Evolutionary conservation across 1,140 invertebrate species (phyloP), one percentile per base, ranked within the genome.

Genomic region (Drosophila bocqueti): DNA sequence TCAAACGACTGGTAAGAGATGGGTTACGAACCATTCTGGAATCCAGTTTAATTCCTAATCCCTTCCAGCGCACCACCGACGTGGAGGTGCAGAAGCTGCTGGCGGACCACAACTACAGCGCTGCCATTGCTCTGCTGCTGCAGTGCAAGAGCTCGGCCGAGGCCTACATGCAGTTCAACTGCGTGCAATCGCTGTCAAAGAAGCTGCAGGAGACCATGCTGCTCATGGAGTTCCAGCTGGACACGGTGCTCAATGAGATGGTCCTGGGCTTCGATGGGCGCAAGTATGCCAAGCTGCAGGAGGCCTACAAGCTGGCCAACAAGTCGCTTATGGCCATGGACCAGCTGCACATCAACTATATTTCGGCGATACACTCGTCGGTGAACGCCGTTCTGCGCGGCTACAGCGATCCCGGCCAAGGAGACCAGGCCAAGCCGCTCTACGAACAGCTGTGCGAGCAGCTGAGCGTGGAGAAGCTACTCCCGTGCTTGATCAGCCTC

Each of bases 341-440:
- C 93, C 98, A 99, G 93, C 93, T 98, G 42, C 96, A 97, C 74
- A 98, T 99, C 95, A 98, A 99, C 93, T 98, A 98, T 93, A 97
- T 97, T 0, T 98, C 97, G 52, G 97, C 97, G 0, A 97, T 99
- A 57, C 98, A 99, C 81, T 98, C 97, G 82, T 96, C 96, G 13
- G 96, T 98, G 0, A 96, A 98, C 47, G 95, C 95, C 36, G 95
- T 97, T 9, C 94, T 98, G 0, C 95, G 96, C 63, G 95, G 95
- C 0, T 97, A 97, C 92, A 95, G 96, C 31, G 95, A 95, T 81
- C 93, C 95, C 7, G 94, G 92, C 24, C 79, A 57, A 16, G 83
- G 75, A 2, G 81, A 89, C 9, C 94, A 95, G 40, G 95, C 95
- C 24, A 96, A 96, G 77, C 94, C 95, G 81, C 96, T 97, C 71